Evolutionary conservation across 2,113 vertebrate species (phyloP).

Genomic region (Gadus macrocephalus): DNA sequence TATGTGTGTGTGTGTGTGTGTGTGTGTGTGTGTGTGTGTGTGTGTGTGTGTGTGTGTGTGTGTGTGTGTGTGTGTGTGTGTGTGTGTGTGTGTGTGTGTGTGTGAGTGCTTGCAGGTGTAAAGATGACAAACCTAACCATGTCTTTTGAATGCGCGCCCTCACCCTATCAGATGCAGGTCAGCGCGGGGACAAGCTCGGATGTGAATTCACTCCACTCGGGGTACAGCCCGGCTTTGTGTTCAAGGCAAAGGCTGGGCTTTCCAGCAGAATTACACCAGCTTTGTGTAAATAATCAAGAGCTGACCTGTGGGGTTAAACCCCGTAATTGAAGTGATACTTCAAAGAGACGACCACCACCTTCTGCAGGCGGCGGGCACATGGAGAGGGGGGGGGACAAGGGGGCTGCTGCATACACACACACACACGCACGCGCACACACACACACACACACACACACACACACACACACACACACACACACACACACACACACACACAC

Average conservation of each 20-base stretch:
- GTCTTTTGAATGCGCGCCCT: constrained; percentile 65
- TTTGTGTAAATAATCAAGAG: constrained; percentile 98
- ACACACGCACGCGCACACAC: too few relatives aligned
- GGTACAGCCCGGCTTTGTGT: constrained; percentile 78
- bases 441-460: too few relatives aligned
- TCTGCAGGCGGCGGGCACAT: constrained; percentile 62
- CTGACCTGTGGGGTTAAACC: constrained; percentile 97
- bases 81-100: constrained; percentile 5
- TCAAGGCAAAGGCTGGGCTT: constrained; percentile 83
- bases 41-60: neutral
- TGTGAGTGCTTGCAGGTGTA: constrained; percentile 38
- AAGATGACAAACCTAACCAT: constrained; percentile 56
- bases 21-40: neutral
- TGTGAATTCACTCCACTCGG: constrained; percentile 81
- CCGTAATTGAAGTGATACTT: constrained; percentile 99
- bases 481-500: too few relatives aligned
- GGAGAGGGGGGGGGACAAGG: constrained; percentile 10
- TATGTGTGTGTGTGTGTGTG: constrained; percentile 1
- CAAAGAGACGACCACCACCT: constrained; percentile 94
- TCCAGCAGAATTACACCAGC: constrained; percentile 88
- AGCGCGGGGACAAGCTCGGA: constrained; percentile 73
- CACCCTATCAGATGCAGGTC: constrained; percentile 90
- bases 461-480: too few relatives aligned
- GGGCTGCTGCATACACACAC: neutral
- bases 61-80: constrained; percentile 2